Conservation (phyloP, 2,888 invertebrate genomes). For the Xestia rhomboidea region DNA sequence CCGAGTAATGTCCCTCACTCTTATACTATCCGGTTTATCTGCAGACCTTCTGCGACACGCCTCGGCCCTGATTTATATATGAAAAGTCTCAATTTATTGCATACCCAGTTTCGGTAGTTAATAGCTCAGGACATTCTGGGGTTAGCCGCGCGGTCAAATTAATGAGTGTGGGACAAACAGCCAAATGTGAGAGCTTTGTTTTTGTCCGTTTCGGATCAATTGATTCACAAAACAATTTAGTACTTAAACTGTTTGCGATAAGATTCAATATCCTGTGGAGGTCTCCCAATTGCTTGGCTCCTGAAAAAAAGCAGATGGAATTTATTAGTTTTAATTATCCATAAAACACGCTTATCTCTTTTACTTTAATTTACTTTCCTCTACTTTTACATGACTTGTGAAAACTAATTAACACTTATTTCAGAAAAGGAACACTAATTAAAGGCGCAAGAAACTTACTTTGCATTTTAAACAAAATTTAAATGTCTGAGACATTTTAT, state of each 20-base stretch:
- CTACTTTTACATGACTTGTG: slow-evolving; percentile 47
- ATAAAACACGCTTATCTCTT: slow-evolving; percentile 63
- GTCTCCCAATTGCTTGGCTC: slow-evolving; percentile 8
- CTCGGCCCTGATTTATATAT: slow-evolving; percentile 85
- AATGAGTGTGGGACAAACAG: slow-evolving; percentile 82
- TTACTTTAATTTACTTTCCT: slow-evolving; percentile 52
- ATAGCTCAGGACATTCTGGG: slow-evolving; percentile 83
- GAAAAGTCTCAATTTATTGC: slow-evolving; percentile 85
- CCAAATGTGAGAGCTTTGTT: slow-evolving; percentile 74
- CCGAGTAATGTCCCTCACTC: slow-evolving; percentile 79
- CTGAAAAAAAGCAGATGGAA: slow-evolving; percentile 56
- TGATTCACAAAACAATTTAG: slow-evolving; percentile 36
- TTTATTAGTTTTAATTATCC: slow-evolving; percentile 66
- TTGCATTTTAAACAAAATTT: slow-evolving; percentile 51
- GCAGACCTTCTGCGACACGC: slow-evolving; percentile 79
- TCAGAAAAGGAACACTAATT: slow-evolving; percentile 38
- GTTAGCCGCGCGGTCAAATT: slow-evolving; percentile 81
- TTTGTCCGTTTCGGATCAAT: slow-evolving; percentile 66
- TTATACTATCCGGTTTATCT: slow-evolving; percentile 83
- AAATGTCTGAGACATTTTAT: slow-evolving; percentile 54
- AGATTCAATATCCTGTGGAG: slow-evolving; percentile 32
- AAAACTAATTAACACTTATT: slow-evolving; percentile 58
- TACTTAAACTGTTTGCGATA: slow-evolving; percentile 28
- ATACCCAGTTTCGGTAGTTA: slow-evolving; percentile 80
- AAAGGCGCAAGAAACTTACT: slow-evolving; percentile 41